Percentiles rank a stretch among this genome's conserved stretches.
phyloP scores from a whole-genome alignment of 2,113 vertebrate genomes.

The Mus musculus region GRCm39 chr17:63484001-63484500 shows the following conservation, averaged over 20 bases:
- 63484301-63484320: neutral
- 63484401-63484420: neutral
- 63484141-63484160: slow-evolving; percentile 44
- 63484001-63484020: too few relatives aligned
- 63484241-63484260: neutral
- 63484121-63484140: neutral
- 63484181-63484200: too few relatives aligned
- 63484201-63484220: neutral
- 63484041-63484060: too few relatives aligned
- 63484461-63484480: neutral
- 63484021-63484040: too few relatives aligned
- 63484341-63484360: slow-evolving; percentile 6
- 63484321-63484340: neutral
- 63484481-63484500: neutral
- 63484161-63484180: neutral
- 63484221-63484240: neutral
- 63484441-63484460: neutral
- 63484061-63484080: too few relatives aligned
- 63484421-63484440: neutral
- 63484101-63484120: slow-evolving; percentile 2
- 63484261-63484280: neutral
- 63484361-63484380: neutral
- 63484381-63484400: slow-evolving; percentile 31
- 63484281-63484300: neutral
- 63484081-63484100: too few relatives aligned